phyloP scores from a whole-genome alignment of 2,113 vertebrate species.

The Leuciscus idus region DNA sequence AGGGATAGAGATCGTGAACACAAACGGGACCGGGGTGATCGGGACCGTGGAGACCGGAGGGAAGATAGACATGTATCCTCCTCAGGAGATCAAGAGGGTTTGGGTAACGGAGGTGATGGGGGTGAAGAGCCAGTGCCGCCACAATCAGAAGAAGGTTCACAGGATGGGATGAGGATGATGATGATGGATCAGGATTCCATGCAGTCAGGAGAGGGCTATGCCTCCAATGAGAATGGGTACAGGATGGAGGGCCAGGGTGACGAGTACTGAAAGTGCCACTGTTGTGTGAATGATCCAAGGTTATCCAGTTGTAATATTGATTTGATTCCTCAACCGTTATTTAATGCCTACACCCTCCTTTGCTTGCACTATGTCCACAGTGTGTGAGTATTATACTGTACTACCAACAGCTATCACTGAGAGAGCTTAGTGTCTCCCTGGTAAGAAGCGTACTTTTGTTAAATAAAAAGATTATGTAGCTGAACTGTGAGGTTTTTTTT shows the following conservation, averaged over 20 bases:
- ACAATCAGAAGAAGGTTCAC: slow-evolving; percentile 78
- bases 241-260: slow-evolving; percentile 82
- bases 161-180: slow-evolving; percentile 81
- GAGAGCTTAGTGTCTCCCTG: slow-evolving; percentile 11
- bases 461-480: slow-evolving; percentile 5
- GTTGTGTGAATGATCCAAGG: not conserved
- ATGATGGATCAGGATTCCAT: slow-evolving; percentile 82
- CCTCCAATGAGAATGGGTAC: slow-evolving; percentile 89
- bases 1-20: slow-evolving; percentile 82
- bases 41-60: slow-evolving; percentile 77
- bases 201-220: slow-evolving; percentile 81
- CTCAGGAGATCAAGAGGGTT: slow-evolving; percentile 72
- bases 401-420: slow-evolving; percentile 8
- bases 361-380: slow-evolving; percentile 26
- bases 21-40: slow-evolving; percentile 75
- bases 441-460: slow-evolving; percentile 17
- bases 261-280: slow-evolving; percentile 71
- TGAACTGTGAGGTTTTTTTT: slow-evolving; percentile 33
- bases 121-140: slow-evolving; percentile 62
- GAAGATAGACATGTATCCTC: slow-evolving; percentile 72
- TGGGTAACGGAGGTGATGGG: slow-evolving; percentile 68
- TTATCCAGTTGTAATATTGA: not conserved
- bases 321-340: not conserved
- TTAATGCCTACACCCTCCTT: slow-evolving; percentile 12
- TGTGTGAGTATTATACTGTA: slow-evolving; percentile 38